Base-by-base conservation (phyloP, 2,888 invertebrate species). In the Yponomeuta cagnagella region DNA sequence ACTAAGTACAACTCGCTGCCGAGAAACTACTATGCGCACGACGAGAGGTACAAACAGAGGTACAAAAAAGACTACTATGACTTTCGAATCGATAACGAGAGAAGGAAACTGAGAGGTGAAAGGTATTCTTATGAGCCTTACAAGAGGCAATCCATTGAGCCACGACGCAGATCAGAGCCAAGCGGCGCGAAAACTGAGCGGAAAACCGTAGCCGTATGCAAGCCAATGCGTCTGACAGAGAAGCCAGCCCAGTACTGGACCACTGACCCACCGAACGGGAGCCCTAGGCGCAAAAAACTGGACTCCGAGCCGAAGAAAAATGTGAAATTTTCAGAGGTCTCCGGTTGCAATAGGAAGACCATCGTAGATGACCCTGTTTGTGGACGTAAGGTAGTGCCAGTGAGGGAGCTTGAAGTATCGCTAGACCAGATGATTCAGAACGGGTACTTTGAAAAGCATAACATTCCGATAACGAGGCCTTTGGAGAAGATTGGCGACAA, bases 391-490 rank as follows among this genome's bases (percentile, higher is more conserved):
- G 83, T 90, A 2, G 90, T 92, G 0, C 91, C 92, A 1, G 92
- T 93, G 0, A 79, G 93, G 66, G 93, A 93, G 72, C 72, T 93
- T 66, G 93, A 93, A 74, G 93, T 93, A 0, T 92, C 92, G 0
- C 78, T 93, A 63, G 92, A 91, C 74, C 93, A 93, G 73, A 92
- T 93, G 88, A 92, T 91, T 74, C 90, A 92, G 72, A 92, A 92
- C 70, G 92, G 91, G 15, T 92, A 92, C 77, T 90, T 93, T 71
- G 92, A 91, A 77, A 92, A 90, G 77, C 90, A 90, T 69, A 92
- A 91, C 70, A 90, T 91, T 70, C 90, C 88, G 58, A 91, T 90
- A 79, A 79, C 82, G 67, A 78, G 80, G 74, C 85, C 87, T 52
- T 77, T 85, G 74, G 81, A 58, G 15, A 58, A 15, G 12, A 15